Evolutionary conservation across 2,797 vertebrate genomes (phyloP), one percentile per base, ranked within the genome.

Genomic region (Sphaeramia orbicularis): DNA sequence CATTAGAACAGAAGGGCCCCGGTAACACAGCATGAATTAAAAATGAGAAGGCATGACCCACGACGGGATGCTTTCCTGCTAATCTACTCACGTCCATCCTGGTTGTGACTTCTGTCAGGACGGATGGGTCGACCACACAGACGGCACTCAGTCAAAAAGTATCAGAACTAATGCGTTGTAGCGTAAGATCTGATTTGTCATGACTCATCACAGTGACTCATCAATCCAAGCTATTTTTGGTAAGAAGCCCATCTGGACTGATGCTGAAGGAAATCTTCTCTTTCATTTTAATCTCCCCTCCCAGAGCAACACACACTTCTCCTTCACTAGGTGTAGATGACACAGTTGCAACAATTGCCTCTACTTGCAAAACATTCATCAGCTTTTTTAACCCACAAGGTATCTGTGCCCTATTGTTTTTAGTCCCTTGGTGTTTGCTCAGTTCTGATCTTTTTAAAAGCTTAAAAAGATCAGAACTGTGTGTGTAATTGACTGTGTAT

Each of bases 1-100:
- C 90, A 91, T 92, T 93, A 93, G 84, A 79, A 81, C 73, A 77
- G 83, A 80, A 76, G 49, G 71, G 42, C 64, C 82, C 51, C 30
- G 48, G 78, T 73, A 82, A 82, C 70, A 55, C 10, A 0, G 11
- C 80, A 93, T 94, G 92, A 93, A 94, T 94, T 84, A 93, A 91
- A 90, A 84, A 92, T 92, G 90, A 93, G 85, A 54, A 47, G 59
- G 67, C 64, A 63, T 13, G 73, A 14, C 65, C 53, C 41, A n/a
- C 63, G 21, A 2, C 59, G 45, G 50, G 43, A 71, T 78, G 55
- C 52, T 50, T 68, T 63, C 44, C 58, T 52, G 60, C 56, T 91
- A 85, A 92, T 92, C 77, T 69, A 78, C 70, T 89, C 65, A 90
- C 81, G 83, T 83, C 75, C 81, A 67, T 57, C 44, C 40, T 0